Conservation (phyloP, 2,113 vertebrate species). For the Gavia stellata region DNA sequence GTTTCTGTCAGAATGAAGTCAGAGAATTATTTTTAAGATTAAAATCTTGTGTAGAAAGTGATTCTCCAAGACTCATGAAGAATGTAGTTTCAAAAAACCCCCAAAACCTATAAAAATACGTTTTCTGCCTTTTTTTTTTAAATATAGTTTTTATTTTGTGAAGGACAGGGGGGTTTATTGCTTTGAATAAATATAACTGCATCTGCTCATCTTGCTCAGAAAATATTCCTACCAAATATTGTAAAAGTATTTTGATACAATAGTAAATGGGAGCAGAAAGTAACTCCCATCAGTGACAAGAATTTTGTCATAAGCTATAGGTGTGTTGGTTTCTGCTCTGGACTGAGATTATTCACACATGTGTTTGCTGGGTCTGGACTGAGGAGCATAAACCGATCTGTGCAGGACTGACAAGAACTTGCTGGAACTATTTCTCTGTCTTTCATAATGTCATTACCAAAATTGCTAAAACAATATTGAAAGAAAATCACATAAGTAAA, state of each 20-base stretch:
- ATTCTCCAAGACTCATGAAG: not conserved
- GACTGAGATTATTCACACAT: not conserved
- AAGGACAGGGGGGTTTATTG: not conserved
- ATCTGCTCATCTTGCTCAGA: not conserved
- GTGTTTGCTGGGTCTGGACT: not conserved
- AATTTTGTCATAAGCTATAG: not conserved
- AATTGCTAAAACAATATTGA: not conserved
- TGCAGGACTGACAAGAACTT: not conserved
- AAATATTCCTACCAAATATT: not conserved
- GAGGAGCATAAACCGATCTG: not conserved
- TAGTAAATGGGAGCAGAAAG: not conserved
- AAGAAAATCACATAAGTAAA: not conserved
- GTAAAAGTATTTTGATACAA: not conserved
- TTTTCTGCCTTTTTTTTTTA: not conserved
- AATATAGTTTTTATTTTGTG: not conserved
- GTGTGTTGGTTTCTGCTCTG: not conserved
- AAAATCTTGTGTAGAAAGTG: not conserved
- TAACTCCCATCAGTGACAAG: not conserved
- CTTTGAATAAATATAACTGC: not conserved
- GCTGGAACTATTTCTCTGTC: not conserved
- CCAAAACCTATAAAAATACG: not conserved
- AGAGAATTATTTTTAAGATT: not conserved
- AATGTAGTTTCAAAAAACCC: not conserved
- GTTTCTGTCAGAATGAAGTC: slow-evolving; percentile 28
- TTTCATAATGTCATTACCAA: not conserved